Conservation (phyloP, 2,797 vertebrate genomes). For the Pangasius sanitwongsei region DNA sequence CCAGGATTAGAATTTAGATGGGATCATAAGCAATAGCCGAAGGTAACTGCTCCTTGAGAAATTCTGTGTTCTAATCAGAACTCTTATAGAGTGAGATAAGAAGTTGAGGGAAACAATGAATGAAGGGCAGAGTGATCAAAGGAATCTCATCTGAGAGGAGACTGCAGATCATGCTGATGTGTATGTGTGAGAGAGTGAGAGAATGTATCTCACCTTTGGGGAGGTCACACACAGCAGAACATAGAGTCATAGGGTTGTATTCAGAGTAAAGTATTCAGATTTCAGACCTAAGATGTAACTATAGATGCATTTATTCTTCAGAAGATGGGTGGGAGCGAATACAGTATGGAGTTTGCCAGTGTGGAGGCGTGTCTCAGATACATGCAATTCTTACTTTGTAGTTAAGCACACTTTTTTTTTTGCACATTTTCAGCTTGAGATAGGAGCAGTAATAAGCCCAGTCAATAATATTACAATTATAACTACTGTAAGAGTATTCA, state of each 20-base stretch:
- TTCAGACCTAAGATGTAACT: background rate
- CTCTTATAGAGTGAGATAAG: background rate
- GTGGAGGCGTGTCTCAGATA: background rate
- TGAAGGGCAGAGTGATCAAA: background rate
- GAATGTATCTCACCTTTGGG: background rate
- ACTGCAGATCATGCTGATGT: background rate
- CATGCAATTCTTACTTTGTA: background rate
- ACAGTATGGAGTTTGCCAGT: background rate
- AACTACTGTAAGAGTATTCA: background rate
- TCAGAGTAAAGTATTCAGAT: background rate
- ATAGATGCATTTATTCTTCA: background rate
- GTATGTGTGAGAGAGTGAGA: background rate
- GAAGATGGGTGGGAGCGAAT: background rate
- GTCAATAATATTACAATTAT: background rate
- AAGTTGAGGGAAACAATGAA: background rate
- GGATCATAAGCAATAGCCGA: slow-evolving; percentile 6
- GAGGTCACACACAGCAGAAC: background rate
- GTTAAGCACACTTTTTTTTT: background rate
- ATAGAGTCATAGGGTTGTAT: background rate
- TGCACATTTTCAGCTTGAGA: background rate
- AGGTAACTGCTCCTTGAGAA: background rate
- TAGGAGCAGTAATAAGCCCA: background rate
- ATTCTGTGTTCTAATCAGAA: slow-evolving; percentile 2
- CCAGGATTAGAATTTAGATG: background rate
- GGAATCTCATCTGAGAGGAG: background rate